Evolutionary conservation across 2,113 vertebrate genomes (phyloP), one percentile per base, ranked within the genome.

Genomic region (Calyptommatus sinebrachiatus): DNA sequence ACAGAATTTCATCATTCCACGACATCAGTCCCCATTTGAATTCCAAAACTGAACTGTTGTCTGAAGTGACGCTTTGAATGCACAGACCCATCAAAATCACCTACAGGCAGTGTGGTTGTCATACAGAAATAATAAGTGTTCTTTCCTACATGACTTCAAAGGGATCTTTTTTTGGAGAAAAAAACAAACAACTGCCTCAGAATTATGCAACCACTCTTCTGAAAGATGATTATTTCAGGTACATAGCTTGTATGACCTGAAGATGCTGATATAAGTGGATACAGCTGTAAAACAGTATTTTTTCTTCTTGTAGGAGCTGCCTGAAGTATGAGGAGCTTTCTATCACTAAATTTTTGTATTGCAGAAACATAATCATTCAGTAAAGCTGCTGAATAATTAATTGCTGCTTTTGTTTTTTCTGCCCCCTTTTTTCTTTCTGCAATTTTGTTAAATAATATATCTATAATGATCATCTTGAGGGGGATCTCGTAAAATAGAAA

Each of bases 261-360:
- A 57, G n/a, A 48, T 29, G 21, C 9, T 79, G 70, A 26, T 68
- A 16, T 68, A 53, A 80, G 46, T 50, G 35, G 12, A 24, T 66
- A 35, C n/a, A 80, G 41, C 8, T 50, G 3, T 74, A 70, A 74
- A 41, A 16, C 28, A 29, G 83, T 80, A 75, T 45, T 26, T 1
- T 75, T 0, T 67, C 4, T 50, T 50, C 50, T 48, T 20, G 48
- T 53, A 50, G 61, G 85, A 86, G 83, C 4, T 83, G 76, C 21
- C 26, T 11, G 18, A 77, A 26, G 5, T 8, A 66, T 22, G 8
- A 68, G 53, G 70, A 31, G 2, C 50, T 53, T 41, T 65, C 70
- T 86, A 46, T 67, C 79, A 41, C 66, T 53, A 2, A 41, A 8
- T 85, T 86, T 78, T 84, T 8, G 28, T 79, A 77, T 83, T 69